These are phyloP conservation scores for Hanleya hanleyi DNA, from an alignment of 2,888 invertebrate species.

Conservation along the genomic window DNA sequence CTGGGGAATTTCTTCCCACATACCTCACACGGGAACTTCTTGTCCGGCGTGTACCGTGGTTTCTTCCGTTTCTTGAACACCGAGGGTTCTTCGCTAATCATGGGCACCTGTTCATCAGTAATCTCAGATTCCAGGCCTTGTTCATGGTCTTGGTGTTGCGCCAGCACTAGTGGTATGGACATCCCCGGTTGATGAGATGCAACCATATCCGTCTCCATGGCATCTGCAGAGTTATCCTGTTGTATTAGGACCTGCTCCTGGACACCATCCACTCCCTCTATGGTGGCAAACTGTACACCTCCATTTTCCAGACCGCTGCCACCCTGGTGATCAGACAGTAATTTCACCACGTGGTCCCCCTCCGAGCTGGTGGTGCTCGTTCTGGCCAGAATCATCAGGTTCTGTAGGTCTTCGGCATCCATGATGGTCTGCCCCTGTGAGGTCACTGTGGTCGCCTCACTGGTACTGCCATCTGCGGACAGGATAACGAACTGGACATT, in stretches of 20 bases:
- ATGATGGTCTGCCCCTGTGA: neutral
- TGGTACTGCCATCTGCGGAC: neutral
- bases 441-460: no score
- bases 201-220: neutral
- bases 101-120: no score
- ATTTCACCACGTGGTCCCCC: neutral
- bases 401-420: neutral
- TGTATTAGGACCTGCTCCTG: neutral
- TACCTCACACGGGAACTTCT: neutral
- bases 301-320: neutral
- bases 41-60: neutral
- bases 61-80: neutral
- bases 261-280: neutral
- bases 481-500: neutral
- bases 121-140: neutral
- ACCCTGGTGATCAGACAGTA: neutral
- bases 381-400: neutral
- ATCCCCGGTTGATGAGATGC: neutral
- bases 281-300: neutral
- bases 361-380: neutral
- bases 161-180: neutral
- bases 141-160: neutral
- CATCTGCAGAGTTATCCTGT: neutral
- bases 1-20: conserved; percentile 9
- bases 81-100: neutral